Evolutionary conservation across 2,113 vertebrate genomes (phyloP), one percentile per base, ranked within the genome.

Genomic region (Gallinago paraguaiae): DNA sequence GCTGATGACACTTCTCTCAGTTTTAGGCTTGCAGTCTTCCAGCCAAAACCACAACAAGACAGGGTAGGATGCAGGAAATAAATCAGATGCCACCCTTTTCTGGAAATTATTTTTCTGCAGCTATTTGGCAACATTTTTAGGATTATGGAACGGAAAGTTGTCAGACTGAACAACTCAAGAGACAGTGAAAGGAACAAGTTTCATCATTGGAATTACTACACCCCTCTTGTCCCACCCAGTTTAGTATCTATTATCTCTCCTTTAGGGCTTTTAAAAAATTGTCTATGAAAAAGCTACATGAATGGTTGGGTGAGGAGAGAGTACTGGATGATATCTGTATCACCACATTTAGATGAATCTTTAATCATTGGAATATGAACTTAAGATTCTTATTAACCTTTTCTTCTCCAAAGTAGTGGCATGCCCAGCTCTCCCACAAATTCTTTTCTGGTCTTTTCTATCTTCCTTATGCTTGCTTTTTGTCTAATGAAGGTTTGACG

Each of bases 41-140:
- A 90, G 93, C 88, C 93, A 96, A 96, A 97, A 86, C 93, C 95
- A 94, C 92, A 95, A 93, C 0, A 97, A 80, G 85, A 90, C 82
- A 81, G 82, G 76, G 84, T 95, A 94, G 59, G 68, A 91, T 86
- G 71, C 72, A 96, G 82, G 93, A 96, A 96, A 95, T 91, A 95
- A 95, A 96, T 95, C 74, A 93, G 88, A 97, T 96, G 93, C 90
- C 93, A 95, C 82, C 46, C 82, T 93, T 94, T 94, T 97, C 94
- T 95, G 92, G 94, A 96, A 95, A 96, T 90, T 90, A 86, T 91
- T 95, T 94, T 96, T 94, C 71, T 96, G 63, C 61, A 96, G 90
- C 56, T 82, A 81, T 83, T 94, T 93, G 76, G 92, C 90, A 94
- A 90, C 22, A 78, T 68, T 75, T 80, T 92, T 87, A 92, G 45